A percentile compares a stretch with the other conserved stretches of the same genome.
Conservation (phyloP, 2,797 vertebrate species). For the Threskiornis aethiopicus region DNA sequence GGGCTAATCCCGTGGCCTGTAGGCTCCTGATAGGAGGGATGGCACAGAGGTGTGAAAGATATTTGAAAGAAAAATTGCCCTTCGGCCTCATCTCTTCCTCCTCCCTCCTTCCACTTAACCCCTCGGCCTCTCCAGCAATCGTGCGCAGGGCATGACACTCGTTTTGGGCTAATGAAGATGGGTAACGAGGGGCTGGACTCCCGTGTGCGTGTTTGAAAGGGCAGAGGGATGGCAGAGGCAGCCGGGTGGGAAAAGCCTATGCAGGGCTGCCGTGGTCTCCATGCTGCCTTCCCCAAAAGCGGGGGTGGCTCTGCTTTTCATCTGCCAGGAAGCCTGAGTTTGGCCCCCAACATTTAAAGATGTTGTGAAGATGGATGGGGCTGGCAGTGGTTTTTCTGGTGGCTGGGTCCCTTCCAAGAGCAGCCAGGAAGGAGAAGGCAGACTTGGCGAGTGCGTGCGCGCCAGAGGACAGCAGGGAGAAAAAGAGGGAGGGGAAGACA, state of each 20-base stretch:
- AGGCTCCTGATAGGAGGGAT: background rate
- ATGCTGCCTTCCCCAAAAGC: background rate
- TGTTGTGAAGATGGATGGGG: background rate
- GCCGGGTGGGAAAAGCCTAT: background rate
- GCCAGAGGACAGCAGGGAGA: background rate
- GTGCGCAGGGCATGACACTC: background rate
- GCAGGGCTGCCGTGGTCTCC: background rate
- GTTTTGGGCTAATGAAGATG: background rate
- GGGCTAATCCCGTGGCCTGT: fast-evolving
- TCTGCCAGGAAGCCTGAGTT: background rate
- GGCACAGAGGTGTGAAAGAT: background rate
- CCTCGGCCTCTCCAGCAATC: fast-evolving
- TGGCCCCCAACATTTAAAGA: background rate
- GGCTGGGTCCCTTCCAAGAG: background rate
- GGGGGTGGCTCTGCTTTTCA: background rate
- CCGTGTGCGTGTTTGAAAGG: background rate
- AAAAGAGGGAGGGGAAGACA: background rate
- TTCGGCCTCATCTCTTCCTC: background rate
- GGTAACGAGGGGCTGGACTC: background rate
- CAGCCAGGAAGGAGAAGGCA: background rate
- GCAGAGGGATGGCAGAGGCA: background rate
- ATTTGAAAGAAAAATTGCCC: background rate
- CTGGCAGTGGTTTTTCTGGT: background rate
- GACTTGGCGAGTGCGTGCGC: fast-evolving
- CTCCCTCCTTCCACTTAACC: background rate